These are phyloP conservation scores for Dinoponera quadriceps DNA, from an alignment of 1,140 invertebrate species.

Conservation along the genomic window DNA sequence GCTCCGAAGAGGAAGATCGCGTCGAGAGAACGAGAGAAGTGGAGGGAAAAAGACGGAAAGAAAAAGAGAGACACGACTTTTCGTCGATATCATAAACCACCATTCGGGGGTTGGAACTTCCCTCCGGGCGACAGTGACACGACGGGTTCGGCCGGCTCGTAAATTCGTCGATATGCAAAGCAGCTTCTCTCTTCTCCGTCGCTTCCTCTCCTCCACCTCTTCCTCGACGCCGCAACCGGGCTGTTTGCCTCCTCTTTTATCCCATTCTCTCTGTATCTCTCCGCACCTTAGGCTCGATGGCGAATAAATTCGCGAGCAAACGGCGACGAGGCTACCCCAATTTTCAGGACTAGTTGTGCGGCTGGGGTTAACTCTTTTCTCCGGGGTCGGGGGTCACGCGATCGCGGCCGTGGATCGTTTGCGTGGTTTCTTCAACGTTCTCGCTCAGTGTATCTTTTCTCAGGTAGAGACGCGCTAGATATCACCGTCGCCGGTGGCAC, in stretches of 20 bases:
- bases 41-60: conserved; percentile 39
- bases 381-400: conserved; percentile 58
- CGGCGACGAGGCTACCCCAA: conserved; percentile 27
- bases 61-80: conserved; percentile 55
- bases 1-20: conserved; percentile 27
- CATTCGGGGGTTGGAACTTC: conserved; percentile 70
- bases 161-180: conserved; percentile 81
- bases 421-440: conserved; percentile 32
- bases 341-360: conserved; percentile 32
- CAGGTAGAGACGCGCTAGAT: conserved; percentile 68
- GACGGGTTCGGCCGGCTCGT: conserved; percentile 74
- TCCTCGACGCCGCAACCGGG: conserved; percentile 29
- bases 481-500: background rate
- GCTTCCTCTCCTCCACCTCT: conserved; percentile 58
- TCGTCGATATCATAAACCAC: conserved; percentile 78
- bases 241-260: conserved; percentile 41
- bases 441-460: conserved; percentile 32
- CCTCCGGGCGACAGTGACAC: conserved; percentile 67
- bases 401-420: conserved; percentile 59
- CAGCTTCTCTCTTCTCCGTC: conserved; percentile 65
- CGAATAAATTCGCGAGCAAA: conserved; percentile 58
- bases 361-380: conserved; percentile 39
- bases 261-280: background rate
- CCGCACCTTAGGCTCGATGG: background rate
- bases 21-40: conserved; percentile 17